These are phyloP conservation scores for Prunella fulvescens DNA, from an alignment of 2,113 vertebrate species.

Conservation along the genomic window DNA sequence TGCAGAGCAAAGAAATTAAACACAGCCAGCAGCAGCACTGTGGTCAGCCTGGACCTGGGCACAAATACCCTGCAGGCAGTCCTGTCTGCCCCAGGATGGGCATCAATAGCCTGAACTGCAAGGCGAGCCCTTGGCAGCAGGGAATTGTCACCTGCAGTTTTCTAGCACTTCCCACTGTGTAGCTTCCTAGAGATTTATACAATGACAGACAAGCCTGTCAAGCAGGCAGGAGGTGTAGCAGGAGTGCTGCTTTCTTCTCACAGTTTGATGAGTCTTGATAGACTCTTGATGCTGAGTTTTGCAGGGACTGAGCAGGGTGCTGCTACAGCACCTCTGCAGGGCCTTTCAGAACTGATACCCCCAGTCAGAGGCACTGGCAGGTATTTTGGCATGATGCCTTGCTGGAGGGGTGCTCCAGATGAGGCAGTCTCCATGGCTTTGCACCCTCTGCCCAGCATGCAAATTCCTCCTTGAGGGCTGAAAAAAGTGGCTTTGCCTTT, in stretches of 20 bases:
- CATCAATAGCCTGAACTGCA: not conserved
- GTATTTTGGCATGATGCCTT: not conserved
- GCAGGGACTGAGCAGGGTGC: not conserved
- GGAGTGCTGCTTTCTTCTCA: not conserved
- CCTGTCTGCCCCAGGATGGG: not conserved
- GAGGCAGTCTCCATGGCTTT: not conserved
- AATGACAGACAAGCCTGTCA: not conserved
- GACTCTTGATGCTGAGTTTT: not conserved
- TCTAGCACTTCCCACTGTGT: not conserved
- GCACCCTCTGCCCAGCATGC: rapidly evolving
- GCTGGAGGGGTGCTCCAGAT: not conserved
- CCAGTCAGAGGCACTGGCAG: not conserved
- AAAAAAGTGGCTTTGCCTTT: not conserved
- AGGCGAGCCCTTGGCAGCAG: not conserved
- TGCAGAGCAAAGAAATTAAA: not conserved
- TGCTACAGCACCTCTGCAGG: not conserved
- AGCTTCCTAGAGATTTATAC: not conserved
- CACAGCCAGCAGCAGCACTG: not conserved
- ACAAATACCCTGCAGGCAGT: not conserved
- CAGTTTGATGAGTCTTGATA: not conserved
- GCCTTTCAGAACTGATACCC: not conserved
- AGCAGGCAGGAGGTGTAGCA: not conserved
- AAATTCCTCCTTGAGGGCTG: not conserved
- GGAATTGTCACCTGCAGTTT: not conserved
- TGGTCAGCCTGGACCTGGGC: not conserved